Evolutionary conservation across 2,113 vertebrate species (phyloP).

Genomic region (Hippocampus guttulatus): DNA sequence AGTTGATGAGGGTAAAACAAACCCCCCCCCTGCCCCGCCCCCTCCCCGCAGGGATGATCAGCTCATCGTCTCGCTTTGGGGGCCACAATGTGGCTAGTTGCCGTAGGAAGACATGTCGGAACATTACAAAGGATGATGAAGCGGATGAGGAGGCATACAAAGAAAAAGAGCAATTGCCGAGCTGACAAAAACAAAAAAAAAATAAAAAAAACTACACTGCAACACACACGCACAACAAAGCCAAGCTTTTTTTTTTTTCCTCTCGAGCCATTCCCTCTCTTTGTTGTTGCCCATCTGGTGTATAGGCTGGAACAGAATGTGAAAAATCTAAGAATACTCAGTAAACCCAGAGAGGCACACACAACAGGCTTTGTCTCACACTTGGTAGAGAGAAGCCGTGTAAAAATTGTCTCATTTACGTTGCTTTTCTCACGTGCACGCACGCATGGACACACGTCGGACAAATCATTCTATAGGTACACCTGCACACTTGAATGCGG

Average conservation of each 20-base stretch:
- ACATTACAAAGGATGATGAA: conserved; percentile 60
- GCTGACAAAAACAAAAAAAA: conserved; percentile 29
- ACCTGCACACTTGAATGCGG: not conserved
- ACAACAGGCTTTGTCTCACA: not conserved
- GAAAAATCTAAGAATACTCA: conserved; percentile 1
- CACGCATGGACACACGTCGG: not conserved
- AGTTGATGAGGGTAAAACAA: conserved; percentile 8
- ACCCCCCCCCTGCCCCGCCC: too few relatives aligned
- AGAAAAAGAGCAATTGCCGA: conserved; percentile 42
- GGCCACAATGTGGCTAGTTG: conserved; percentile 37
- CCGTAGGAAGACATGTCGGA: conserved; percentile 32
- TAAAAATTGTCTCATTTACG: not conserved
- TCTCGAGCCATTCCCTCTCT: not conserved
- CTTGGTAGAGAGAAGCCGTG: not conserved
- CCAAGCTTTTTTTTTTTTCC: conserved; percentile 4
- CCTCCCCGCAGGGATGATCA: conserved; percentile 28
- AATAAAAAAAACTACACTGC: conserved; percentile 13
- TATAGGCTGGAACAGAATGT: not conserved
- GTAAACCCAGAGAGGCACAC: not conserved
- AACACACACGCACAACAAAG: conserved; percentile 5
- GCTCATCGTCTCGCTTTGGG: conserved; percentile 58
- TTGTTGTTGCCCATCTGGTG: conserved; percentile 8
- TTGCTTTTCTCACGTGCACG: not conserved
- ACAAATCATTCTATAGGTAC: not conserved
- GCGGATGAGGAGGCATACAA: conserved; percentile 26